phyloP scores from a whole-genome alignment of 2,888 invertebrate species.

The Pimpla rufipes region DNA sequence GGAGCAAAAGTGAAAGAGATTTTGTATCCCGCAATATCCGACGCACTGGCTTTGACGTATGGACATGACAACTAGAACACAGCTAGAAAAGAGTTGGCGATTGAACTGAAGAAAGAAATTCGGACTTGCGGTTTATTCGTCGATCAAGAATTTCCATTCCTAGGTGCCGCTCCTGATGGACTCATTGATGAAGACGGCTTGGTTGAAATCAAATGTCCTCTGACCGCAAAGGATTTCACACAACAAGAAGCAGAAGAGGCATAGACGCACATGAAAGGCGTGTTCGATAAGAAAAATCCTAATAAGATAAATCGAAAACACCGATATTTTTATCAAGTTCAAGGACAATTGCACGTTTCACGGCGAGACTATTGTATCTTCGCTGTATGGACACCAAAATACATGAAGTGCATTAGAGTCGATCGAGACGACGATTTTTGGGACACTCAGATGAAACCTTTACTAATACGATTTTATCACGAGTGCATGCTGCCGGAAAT shows the following conservation, averaged over 20 bases:
- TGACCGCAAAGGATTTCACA: conserved; percentile 14
- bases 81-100: conserved; percentile 44
- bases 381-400: conserved; percentile 63
- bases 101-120: conserved; percentile 35
- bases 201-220: conserved; percentile 69
- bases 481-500: conserved; percentile 68
- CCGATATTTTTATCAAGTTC: conserved; percentile 70
- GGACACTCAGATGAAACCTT: conserved; percentile 63
- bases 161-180: conserved; percentile 67
- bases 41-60: conserved; percentile 44
- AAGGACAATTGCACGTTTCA: conserved; percentile 71
- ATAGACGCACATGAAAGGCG: neutral
- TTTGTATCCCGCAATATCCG: conserved; percentile 35
- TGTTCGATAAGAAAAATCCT: conserved; percentile 43
- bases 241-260: neutral
- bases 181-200: conserved; percentile 65
- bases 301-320: conserved; percentile 60
- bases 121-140: conserved; percentile 65
- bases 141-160: conserved; percentile 57
- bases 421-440: conserved; percentile 67
- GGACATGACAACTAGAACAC: conserved; percentile 66
- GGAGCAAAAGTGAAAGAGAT: conserved; percentile 53
- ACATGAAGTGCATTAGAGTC: conserved; percentile 57
- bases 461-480: conserved; percentile 62
- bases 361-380: conserved; percentile 63